Base-by-base conservation (phyloP, 2,888 invertebrate species). In the Philereme vetulata region DNA sequence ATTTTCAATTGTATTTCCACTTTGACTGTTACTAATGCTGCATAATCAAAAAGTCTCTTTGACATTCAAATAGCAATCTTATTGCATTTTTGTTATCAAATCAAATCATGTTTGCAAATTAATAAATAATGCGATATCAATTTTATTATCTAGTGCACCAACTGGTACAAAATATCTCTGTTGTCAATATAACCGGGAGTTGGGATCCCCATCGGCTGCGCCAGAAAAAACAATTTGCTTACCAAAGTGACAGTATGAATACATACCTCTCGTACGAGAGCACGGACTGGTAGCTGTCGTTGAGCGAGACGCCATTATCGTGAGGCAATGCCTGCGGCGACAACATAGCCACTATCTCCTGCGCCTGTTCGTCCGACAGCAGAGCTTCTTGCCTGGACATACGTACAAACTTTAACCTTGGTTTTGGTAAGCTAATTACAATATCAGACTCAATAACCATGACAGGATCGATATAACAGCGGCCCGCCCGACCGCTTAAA, bases 341-440 rank as follows among this genome's bases (percentile, higher is more conserved):
- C 76, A 97, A 84, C 82, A 97, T 94, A 80, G 96, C 94, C 71
- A 96, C 96, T 71, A 97, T 96, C 93, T 97, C 97, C 86, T 96
- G 96, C 71, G 97, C 97, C 88, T 97, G 97, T 90, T 97, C 97
- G 85, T 97, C 97, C 63, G 97, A 96, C 79, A 97, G 93, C 79
- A 97, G 91, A 81, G 95, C 94, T 88, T 96, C 96, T 94, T 96
- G 95, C 86, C 96, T 96, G 89, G 66, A 82, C 74, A 70, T 10
- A 67, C 50, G 51, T 21, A 21, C 10, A 6, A 44, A 44, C n/a
- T 48, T 38, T 4, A 38, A 38, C 38, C 6, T 38, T 38, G 8
- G 8, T 38, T 38, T 6, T 8, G 1, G 6, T 6, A 38, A 38
- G 6, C 5, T 38, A 38, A 38, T 6, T 6, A 38, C 7, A 7